Evolutionary conservation across 2,113 vertebrate genomes (phyloP), one percentile per base, ranked within the genome.

Genomic region (Cricetomys ansorgei): DNA sequence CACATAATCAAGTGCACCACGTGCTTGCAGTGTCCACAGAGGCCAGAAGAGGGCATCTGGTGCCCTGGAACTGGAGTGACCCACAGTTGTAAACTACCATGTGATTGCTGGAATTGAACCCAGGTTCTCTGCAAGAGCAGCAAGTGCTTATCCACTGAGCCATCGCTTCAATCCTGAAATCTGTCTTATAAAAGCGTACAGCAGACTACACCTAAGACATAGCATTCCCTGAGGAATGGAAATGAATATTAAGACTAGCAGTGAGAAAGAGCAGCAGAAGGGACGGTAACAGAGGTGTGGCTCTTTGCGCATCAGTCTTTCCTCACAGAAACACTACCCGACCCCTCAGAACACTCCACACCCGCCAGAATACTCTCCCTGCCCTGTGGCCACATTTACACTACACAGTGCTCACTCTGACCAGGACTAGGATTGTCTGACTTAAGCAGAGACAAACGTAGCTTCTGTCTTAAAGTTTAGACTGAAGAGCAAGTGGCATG

Each of bases 331-430:
- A 77, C 29, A 31, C 45, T 34, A 1, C 31, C 31, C 31, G 16
- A 79, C 48, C 11, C 50, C 76, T 19, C 50, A 79, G 77, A 55
- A 12, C 34, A 55, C 50, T 50, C 73, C 7, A 17, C 76, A 53
- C 34, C 9, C 76, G 31, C 76, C 50, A 23, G 76, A 79, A 37
- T 4, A 53, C 76, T 23, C 17, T 55, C 50, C 17, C 16, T 3
- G 19, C 40, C 55, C 45, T 6, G 2, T 59, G 1, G 45, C 34
- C 64, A 59, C 50, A 37, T n/a, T 29, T 27, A 62, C 15, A 27
- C 3, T 21, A 2, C 37, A n/a, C 45, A 64, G 6, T 7, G 37
- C 23, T 9, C 37, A n/a, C 23, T 16, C 31, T 23, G 2, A 1
- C 23, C 83, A 67, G 17, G 43, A 75, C 34, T n/a, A 80, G 50